These are phyloP conservation scores for Amblyopsis rosae DNA, from an alignment of 2,113 vertebrate species.

Conservation along the genomic window DNA sequence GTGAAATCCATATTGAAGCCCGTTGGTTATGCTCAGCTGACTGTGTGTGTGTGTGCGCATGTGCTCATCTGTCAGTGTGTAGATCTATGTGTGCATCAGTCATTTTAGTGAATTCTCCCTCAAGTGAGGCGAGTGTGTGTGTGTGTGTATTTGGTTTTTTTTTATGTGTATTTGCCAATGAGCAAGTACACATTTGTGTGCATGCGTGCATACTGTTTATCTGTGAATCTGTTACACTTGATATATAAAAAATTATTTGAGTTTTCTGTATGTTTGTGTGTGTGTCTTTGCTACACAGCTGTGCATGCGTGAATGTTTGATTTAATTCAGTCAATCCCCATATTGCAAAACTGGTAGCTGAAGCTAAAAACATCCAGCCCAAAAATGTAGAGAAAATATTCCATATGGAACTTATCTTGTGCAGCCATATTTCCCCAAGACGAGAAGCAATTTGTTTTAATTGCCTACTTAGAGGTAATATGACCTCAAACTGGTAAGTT, in stretches of 20 bases:
- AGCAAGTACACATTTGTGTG: too few relatives aligned
- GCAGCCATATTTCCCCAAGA: conserved; percentile 61
- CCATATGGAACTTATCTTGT: conserved; percentile 67
- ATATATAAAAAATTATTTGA: too few relatives aligned
- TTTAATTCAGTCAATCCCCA: conserved; percentile 27
- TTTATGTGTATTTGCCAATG: not conserved
- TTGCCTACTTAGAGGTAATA: conserved; percentile 67
- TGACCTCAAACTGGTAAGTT: conserved; percentile 48
- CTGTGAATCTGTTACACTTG: too few relatives aligned
- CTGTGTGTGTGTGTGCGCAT: not conserved
- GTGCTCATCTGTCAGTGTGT: not conserved
- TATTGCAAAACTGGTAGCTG: conserved; percentile 32
- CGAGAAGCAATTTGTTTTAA: conserved; percentile 69
- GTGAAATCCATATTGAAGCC: conserved; percentile 62
- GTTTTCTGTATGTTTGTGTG: too few relatives aligned
- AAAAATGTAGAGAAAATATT: conserved; percentile 30
- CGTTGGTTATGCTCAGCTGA: conserved; percentile 43
- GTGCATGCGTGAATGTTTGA: not conserved
- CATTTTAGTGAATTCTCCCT: not conserved
- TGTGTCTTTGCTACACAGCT: not conserved
- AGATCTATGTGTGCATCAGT: not conserved
- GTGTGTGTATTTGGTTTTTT: not conserved
- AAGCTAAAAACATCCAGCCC: conserved; percentile 23
- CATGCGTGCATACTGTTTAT: too few relatives aligned
- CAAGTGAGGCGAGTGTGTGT: conserved; percentile 23